A percentile compares a stretch with the other conserved stretches of the same genome.
Conservation (phyloP, 2,797 vertebrate genomes). For the Picus viridis region DNA sequence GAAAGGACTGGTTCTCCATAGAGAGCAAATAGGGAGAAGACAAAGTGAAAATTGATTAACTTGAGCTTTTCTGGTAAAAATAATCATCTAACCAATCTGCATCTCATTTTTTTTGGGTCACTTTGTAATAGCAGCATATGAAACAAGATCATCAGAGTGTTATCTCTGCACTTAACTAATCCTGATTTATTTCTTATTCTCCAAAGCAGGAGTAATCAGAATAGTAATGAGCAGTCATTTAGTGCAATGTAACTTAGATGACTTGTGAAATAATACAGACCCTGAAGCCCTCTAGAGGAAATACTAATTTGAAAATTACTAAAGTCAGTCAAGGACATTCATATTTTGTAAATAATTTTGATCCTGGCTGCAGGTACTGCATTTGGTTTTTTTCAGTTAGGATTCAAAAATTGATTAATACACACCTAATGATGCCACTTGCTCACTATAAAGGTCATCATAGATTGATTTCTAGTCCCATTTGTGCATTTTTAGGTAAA, state of each 20-base stretch:
- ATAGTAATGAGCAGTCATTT: background rate
- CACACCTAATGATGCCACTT: too few relatives aligned
- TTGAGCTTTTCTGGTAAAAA: background rate
- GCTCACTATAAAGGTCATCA: background rate
- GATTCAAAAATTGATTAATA: background rate
- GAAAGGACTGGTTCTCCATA: background rate
- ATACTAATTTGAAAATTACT: conserved; percentile 18
- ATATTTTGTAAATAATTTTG: background rate
- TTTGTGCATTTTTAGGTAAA: background rate
- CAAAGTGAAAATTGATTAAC: background rate
- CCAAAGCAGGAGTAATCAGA: background rate
- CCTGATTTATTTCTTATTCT: background rate
- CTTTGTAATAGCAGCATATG: background rate
- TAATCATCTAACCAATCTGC: background rate
- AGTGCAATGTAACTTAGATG: background rate
- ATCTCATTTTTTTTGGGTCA: background rate
- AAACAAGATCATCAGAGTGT: background rate
- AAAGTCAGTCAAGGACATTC: conserved; percentile 18
- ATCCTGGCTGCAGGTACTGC: background rate
- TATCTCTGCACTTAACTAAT: background rate
- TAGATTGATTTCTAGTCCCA: background rate
- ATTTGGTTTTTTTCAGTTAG: background rate
- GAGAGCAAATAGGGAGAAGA: background rate
- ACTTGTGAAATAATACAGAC: conserved; percentile 1
- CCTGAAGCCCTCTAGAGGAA: conserved; percentile 64